Evolutionary conservation across 2,888 invertebrate species (phyloP).

Genomic region (Tetramorium bicarinatum): DNA sequence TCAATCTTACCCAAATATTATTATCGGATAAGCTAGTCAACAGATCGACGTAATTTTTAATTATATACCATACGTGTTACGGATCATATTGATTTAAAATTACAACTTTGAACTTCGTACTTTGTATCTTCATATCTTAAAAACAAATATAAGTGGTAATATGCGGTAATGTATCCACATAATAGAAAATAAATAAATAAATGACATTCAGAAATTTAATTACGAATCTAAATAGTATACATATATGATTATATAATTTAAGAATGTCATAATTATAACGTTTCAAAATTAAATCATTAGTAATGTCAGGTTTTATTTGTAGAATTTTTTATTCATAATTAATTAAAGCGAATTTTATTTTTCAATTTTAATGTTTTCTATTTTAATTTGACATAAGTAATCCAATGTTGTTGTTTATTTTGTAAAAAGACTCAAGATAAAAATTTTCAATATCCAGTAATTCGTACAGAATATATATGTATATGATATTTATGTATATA

Average conservation of each 20-base stretch:
- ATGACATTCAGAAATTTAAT: background rate
- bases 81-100: background rate
- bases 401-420: background rate
- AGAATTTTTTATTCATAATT: background rate
- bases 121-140: background rate
- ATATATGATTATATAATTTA: background rate
- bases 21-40: background rate
- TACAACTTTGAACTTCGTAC: background rate
- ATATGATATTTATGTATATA: conserved; percentile 5
- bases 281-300: background rate
- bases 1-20: background rate
- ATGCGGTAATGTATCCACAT: background rate
- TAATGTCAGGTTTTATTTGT: background rate
- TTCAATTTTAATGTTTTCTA: background rate
- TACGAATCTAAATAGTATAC: background rate
- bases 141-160: background rate
- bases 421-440: background rate
- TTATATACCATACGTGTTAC: background rate
- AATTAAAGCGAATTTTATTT: background rate
- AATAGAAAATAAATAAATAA: background rate
- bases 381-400: background rate
- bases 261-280: background rate
- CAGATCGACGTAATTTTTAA: conserved; percentile 1
- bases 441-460: background rate
- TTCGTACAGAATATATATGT: background rate